Evolutionary conservation across 2,113 vertebrate genomes (phyloP), one percentile per base, ranked within the genome.

Genomic region (Danio rerio): DNA sequence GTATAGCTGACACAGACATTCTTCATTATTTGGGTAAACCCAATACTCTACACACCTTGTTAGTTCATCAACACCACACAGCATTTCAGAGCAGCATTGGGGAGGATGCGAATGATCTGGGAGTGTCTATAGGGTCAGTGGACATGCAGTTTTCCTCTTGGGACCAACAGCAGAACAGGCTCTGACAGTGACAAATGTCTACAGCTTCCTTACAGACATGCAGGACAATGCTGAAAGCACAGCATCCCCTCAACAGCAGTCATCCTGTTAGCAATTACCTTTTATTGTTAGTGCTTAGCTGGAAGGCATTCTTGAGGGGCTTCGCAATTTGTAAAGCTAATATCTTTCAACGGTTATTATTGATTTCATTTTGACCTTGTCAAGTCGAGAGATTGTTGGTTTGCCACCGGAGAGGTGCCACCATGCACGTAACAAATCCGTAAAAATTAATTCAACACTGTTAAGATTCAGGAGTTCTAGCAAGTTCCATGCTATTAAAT

Each of bases 181-280:
- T 82, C 6, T 69, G 73, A 83, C 76, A 74, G 77, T 87, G 86
- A 89, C 81, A 83, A 83, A 88, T 70, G 85, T 31, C 40, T 61
- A 53, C 70, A 78, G 77, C 86, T 86, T 83, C 82, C 4, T 42
- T 65, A 73, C 49, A 63, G 76, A 78, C 55, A 69, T 11, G 4
- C 47, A 61, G 45, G 43, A 79, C 47, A 70, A 71, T n/a, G 21
- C 47, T 49, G 49, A 47, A 80, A 21, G 49, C 65, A 61, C 47
- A 61, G 31, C 53, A 58, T 80, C 31, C 15, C 61, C 11, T 9
- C 49, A 16, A 53, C 62, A 76, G 43, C 58, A 47, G 59, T 63
- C 31, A 31, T 75, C 40, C 59, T 78, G 18, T 50, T 52, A 76
- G 47, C 70, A 76, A 50, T 76, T 66, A 66, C 59, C 71, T 45